Base-by-base conservation (phyloP, 1,140 invertebrate species). In the Nasonia longicornis region DNA sequence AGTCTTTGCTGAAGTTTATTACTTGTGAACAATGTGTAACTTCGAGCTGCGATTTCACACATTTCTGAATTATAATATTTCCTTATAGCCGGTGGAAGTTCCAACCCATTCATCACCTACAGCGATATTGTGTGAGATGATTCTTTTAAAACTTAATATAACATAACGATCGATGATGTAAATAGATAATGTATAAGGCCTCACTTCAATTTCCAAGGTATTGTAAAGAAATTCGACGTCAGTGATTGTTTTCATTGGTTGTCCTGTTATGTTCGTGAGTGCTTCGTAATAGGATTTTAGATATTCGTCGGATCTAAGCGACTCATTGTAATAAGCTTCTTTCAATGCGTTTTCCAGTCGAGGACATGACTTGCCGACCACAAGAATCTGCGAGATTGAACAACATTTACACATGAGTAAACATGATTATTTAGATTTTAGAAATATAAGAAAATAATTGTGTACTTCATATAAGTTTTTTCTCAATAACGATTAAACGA, bases 181-280 rank as follows among this genome's bases (percentile, higher is more conserved):
- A 91, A 84, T 91, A 83, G 89, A 72, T 38, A 66, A 71, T 91
- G 83, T 90, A 72, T 29, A 66, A 71, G 26, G 7, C 3, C 12
- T 85, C 86, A 92, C 92, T 89, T 96, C 93, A 35, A 95, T 94
- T 87, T 94, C 92, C 3, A 97, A 87, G 1, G 93, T 95, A 83
- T 94, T 95, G 82, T 95, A 96, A 6, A 96, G 88, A 77, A 92
- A 93, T 85, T 96, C 95, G 20, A 96, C 92, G 69, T 93, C 92
- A 16, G 94, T 88, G 2, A 95, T 92, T 82, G 90, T 94, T 8
- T 91, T 89, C 35, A 96, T 92, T 82, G 91, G 92, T 87, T 94
- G 86, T 69, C 95, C 95, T 1, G 95, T 93, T 80, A 95, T 87
- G 80, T 92, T 89, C 3, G 92, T 92, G 35, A 96, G 86, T 86